These are phyloP conservation scores for Grammomys dolichurus DNA, from an alignment of 2,113 vertebrate genomes.

Conservation along the genomic window DNA sequence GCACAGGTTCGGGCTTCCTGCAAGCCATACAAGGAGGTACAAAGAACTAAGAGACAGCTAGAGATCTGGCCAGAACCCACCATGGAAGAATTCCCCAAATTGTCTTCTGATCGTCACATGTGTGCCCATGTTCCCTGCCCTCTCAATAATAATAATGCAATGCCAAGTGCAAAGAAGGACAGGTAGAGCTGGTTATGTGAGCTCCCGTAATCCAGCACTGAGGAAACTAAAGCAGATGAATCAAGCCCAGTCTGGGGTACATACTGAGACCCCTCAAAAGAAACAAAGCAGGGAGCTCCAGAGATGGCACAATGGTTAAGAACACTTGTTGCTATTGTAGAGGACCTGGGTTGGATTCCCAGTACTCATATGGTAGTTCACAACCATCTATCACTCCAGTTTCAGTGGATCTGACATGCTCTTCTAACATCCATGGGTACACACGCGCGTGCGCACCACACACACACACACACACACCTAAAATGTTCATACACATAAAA, in stretches of 20 bases:
- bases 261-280: neutral
- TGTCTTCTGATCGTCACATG: neutral
- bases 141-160: neutral
- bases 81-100: neutral
- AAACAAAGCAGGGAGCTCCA: neutral
- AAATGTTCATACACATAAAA: neutral
- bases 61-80: neutral
- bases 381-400: neutral
- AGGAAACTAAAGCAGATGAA: neutral
- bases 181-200: neutral
- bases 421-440: neutral
- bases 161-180: neutral
- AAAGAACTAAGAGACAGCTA: neutral
- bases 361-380: neutral
- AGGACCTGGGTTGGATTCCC: neutral
- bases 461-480: neutral
- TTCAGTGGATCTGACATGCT: neutral
- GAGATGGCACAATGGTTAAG: neutral
- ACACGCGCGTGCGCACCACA: neutral
- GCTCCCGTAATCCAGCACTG: neutral
- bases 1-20: no score
- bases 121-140: neutral
- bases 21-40: neutral
- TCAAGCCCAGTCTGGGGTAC: neutral
- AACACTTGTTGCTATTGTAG: neutral